Base-by-base conservation (phyloP, 2,797 vertebrate species). In the Spea hammondii region DNA sequence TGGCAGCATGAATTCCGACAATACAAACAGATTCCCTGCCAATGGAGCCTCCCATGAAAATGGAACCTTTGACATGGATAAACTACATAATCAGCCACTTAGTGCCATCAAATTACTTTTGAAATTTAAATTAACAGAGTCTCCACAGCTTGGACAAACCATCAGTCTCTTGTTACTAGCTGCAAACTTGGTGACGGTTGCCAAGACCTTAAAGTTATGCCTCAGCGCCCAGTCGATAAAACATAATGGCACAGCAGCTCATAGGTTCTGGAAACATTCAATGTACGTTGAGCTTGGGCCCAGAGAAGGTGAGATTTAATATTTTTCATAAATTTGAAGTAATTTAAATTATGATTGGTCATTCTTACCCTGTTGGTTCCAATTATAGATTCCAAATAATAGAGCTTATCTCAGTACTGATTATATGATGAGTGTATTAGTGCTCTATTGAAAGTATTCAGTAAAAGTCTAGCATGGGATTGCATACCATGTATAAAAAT, bases 181-280 rank as follows among this genome's bases (percentile, higher is more conserved):
- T 73, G 82, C 78, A 77, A 99, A 97, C 86, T 83, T 85, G 81
- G 88, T 89, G 4, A 69, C 11, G 2, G 81, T 85, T 60, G 70
- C 75, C 51, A 90, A 95, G 86, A 88, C 79, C 55, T 81, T 98
- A 77, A 93, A 86, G 77, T 80, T 96, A 72, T 90, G 93, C 44
- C 17, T 94, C 66, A 95, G 95, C 5, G 94, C 93, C 59, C 95
- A 96, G 88, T 88, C 88, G 17, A 91, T 96, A 83, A 84, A 91
- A 73, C 95, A 96, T 76, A 86, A 93, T 74, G 51, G 88, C 80
- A 90, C 83, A 48, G 93, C 93, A 4, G 85, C 85, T 0, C 84
- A 88, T 5, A 89, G 91, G 10, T 92, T 96, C 88, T 96, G 94
- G 94, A 92, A 94, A 83, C 84, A 78, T 0, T 86, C 88, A 0